These are phyloP conservation scores for Cyprinodon brontotheroides DNA, from an alignment of 2,113 vertebrate genomes.

Conservation along the genomic window DNA sequence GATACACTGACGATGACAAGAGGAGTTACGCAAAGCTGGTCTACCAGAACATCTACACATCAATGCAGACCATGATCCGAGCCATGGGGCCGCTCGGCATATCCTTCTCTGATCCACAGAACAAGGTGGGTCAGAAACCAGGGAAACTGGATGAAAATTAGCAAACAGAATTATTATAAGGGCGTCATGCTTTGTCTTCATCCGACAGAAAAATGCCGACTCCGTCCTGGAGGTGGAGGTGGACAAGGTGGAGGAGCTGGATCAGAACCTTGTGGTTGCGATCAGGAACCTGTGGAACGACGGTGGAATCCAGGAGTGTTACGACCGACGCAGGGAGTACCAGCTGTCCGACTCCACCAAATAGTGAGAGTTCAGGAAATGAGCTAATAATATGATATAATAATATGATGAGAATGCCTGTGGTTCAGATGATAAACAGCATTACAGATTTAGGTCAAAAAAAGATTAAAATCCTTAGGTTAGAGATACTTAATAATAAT, in stretches of 20 bases:
- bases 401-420: no score
- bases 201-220: constrained; percentile 74
- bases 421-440: no score
- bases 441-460: no score
- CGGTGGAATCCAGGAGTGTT: constrained; percentile 84
- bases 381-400: no score
- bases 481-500: no score
- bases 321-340: constrained; percentile 83
- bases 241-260: constrained; percentile 79
- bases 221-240: constrained; percentile 83
- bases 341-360: constrained; percentile 89
- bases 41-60: constrained; percentile 88
- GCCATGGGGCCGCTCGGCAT: constrained; percentile 85
- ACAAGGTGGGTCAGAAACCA: constrained; percentile 76
- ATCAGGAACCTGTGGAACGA: constrained; percentile 85
- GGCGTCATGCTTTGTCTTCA: not conserved
- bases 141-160: not conserved
- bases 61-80: constrained; percentile 88
- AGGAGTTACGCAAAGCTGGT: constrained; percentile 86
- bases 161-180: no score
- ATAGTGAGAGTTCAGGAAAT: constrained; percentile 76
- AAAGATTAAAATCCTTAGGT: no score
- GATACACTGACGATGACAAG: constrained; percentile 89
- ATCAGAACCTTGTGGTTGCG: constrained; percentile 72
- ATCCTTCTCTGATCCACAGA: constrained; percentile 77